These are phyloP conservation scores for Gymnoscelis rufifasciata DNA, from an alignment of 2,888 invertebrate species.

Conservation along the genomic window DNA sequence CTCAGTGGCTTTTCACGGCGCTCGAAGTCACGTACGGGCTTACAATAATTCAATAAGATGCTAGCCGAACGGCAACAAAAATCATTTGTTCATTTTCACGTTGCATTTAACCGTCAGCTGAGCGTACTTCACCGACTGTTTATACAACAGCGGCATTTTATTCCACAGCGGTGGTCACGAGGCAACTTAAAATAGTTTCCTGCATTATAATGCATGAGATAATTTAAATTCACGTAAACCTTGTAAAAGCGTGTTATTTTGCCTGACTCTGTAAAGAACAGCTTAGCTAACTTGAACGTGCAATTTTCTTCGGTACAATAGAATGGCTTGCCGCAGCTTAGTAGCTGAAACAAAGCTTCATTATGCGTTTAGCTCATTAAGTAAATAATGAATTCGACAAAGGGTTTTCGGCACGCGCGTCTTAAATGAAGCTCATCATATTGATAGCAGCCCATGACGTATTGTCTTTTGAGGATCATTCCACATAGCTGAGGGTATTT, in stretches of 20 bases:
- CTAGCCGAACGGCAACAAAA: conserved; percentile 53
- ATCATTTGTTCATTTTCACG: conserved; percentile 48
- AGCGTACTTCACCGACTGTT: conserved; percentile 22
- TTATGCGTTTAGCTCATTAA: conserved; percentile 64
- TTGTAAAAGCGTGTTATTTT: conserved; percentile 27
- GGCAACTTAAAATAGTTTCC: conserved; percentile 23
- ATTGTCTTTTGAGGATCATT: conserved; percentile 30
- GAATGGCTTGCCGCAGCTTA: conserved; percentile 48
- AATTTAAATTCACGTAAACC: conserved; percentile 19
- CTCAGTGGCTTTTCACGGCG: conserved; percentile 43
- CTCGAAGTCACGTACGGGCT: conserved; percentile 54
- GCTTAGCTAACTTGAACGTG: conserved; percentile 40
- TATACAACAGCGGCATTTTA: conserved; percentile 17
- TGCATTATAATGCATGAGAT: conserved; percentile 15
- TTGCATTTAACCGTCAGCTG: conserved; percentile 24
- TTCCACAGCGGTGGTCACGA: conserved; percentile 4
- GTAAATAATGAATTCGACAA: conserved; percentile 59
- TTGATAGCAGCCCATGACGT: conserved; percentile 38
- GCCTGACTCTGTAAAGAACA: conserved; percentile 22
- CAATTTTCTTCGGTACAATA: conserved; percentile 49
- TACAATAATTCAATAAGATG: conserved; percentile 69
- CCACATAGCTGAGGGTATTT: conserved; percentile 22
- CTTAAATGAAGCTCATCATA: conserved; percentile 47
- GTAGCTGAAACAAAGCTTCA: conserved; percentile 57
- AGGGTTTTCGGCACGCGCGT: conserved; percentile 48